phyloP scores from a whole-genome alignment of 2,888 invertebrate species.

The Polietes domitor region DNA sequence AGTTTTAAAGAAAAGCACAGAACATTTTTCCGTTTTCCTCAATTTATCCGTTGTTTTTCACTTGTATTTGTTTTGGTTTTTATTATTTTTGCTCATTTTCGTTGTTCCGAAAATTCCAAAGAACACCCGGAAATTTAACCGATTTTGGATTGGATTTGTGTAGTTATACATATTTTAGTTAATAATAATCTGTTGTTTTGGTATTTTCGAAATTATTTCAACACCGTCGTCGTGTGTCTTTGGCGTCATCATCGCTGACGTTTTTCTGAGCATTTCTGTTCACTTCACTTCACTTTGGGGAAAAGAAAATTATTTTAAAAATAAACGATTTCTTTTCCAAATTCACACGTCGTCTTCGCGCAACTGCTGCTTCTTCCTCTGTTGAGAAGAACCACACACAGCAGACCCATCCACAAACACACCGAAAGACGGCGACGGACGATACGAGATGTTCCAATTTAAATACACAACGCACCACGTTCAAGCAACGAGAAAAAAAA shows the following conservation, averaged over 20 bases:
- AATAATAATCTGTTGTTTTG: background rate
- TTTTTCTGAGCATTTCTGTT: background rate
- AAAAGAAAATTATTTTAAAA: slow-evolving; percentile 47
- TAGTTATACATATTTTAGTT: no score
- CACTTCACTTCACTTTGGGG: slow-evolving; percentile 43
- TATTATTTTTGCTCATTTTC: slow-evolving; percentile 3
- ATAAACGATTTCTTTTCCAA: slow-evolving; percentile 36
- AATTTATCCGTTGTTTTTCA: no score
- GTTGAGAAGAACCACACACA: no score
- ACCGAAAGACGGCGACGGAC: no score
- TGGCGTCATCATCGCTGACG: background rate
- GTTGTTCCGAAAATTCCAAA: background rate
- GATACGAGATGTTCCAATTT: background rate
- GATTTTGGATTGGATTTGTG: no score
- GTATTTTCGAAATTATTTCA: slow-evolving; percentile 3
- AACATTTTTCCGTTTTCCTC: background rate
- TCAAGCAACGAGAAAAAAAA: background rate
- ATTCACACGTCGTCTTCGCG: no score
- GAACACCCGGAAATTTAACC: slow-evolving; percentile 17
- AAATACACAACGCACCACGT: slow-evolving; percentile 6
- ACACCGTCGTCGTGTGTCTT: background rate
- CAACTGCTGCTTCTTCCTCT: no score
- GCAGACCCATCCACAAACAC: no score
- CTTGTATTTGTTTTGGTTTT: background rate
- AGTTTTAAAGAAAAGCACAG: background rate